A percentile compares a stretch with the other conserved stretches of the same genome.
phyloP scores from a whole-genome alignment of 2,113 vertebrate genomes.

The Felis catus region DNA sequence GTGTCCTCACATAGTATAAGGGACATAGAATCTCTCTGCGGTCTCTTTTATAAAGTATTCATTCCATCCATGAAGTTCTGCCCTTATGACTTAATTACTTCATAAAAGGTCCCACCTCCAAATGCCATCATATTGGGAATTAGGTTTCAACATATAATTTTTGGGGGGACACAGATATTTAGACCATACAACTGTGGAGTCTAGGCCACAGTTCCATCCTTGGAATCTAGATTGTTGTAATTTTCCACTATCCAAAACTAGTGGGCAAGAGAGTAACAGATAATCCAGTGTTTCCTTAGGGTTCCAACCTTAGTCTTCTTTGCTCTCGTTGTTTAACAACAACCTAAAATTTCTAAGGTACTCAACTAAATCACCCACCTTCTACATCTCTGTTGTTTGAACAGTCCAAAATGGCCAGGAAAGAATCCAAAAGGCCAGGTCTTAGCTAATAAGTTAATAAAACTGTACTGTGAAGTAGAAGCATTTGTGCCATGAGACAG shows the following conservation, averaged over 20 bases:
- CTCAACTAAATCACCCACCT: not conserved
- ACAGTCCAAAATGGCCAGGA: not conserved
- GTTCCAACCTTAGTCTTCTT: not conserved
- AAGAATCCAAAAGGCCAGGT: not conserved
- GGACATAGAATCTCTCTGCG: not conserved
- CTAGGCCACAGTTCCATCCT: not conserved
- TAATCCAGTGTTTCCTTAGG: not conserved
- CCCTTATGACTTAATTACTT: not conserved
- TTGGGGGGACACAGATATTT: not conserved
- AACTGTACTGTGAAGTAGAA: not conserved
- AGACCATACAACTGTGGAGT: not conserved
- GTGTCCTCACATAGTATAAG: not conserved
- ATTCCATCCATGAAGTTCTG: not conserved
- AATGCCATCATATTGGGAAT: not conserved
- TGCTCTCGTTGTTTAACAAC: not conserved
- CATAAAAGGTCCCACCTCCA: not conserved
- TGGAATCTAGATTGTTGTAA: not conserved
- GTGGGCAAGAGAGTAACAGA: not conserved
- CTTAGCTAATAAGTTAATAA: not conserved
- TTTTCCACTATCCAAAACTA: not conserved
- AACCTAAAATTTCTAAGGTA: not conserved
- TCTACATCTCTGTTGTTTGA: not conserved
- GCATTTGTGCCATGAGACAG: not conserved
- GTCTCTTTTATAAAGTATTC: not conserved
- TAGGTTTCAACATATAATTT: not conserved